These are phyloP conservation scores for Phragmatobia fuliginosa DNA, from an alignment of 2,888 invertebrate genomes.

Conservation along the genomic window DNA sequence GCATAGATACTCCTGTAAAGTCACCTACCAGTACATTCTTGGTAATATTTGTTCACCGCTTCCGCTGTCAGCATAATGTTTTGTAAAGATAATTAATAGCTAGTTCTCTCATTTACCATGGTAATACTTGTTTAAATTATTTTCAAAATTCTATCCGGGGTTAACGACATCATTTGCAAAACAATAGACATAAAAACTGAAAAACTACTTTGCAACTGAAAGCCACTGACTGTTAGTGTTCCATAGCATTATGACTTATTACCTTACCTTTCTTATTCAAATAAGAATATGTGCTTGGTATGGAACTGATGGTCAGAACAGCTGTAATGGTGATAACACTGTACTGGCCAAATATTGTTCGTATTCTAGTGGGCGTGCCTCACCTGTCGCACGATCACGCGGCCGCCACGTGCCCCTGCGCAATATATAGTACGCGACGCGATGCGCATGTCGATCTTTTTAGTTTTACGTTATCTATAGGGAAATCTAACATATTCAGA, in stretches of 20 bases:
- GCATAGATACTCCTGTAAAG: constrained; percentile 21
- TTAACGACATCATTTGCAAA: neutral
- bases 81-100: neutral
- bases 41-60: constrained; percentile 5
- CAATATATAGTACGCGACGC: constrained; percentile 54
- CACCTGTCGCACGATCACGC: constrained; percentile 70
- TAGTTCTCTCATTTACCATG: neutral
- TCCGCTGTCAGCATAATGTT: constrained; percentile 10
- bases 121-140: neutral
- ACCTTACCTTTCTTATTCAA: neutral
- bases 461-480: constrained; percentile 47
- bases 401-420: constrained; percentile 67
- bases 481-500: constrained; percentile 37
- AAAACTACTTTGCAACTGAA: neutral
- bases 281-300: constrained; percentile 5
- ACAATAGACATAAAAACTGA: neutral
- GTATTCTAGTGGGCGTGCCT: constrained; percentile 56
- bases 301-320: constrained; percentile 21
- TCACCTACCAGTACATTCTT: constrained; percentile 12
- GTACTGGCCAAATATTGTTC: constrained; percentile 45
- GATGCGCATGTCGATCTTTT: constrained; percentile 48
- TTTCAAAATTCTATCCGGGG: neutral
- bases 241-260: neutral
- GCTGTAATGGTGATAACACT: constrained; percentile 35
- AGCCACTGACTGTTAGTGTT: neutral